Evolutionary conservation across 2,113 vertebrate genomes (phyloP), one percentile per base, ranked within the genome.

Genomic region (Dryoscopus gambensis): DNA sequence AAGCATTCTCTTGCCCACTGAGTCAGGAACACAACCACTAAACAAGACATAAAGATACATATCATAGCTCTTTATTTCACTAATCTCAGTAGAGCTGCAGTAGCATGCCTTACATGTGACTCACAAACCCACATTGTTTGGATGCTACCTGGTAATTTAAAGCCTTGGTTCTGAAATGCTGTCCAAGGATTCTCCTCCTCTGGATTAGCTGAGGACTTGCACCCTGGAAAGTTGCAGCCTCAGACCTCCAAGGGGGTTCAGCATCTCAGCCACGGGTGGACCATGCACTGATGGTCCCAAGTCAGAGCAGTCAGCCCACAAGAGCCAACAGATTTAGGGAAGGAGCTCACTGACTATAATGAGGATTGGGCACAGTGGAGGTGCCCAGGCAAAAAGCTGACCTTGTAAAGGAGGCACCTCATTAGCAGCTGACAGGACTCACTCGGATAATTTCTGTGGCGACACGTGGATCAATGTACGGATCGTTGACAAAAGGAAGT

Each of bases 21-120:
- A 84, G 50, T 89, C 67, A 80, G 70, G 56, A 92, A 39, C 35
- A 74, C 30, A 84, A 84, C 68, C 83, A 90, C 85, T 46, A 74
- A 93, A 88, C 55, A 84, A 93, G 71, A 39, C 71, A 47, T 21
- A 76, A 93, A 97, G 85, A 92, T 93, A 39, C 10, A 6, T 71
- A 92, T 84, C 85, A 55, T 3, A 84, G 14, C 10, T 46, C 46
- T 59, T 93, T 73, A 88, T 80, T 85, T 92, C 37, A 67, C 67
- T 69, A 22, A 69, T 24, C 46, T 76, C 81, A 65, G 42, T 77
- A 77, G 35, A 86, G 46, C 50, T 95, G 83, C 71, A 74, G 57
- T 17, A 50, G 50, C 75, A 69, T 33, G 67, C 64, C 23, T 47
- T 42, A 24, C 0, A 0, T 19, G 23, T 83, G 89, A 65, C 31